Evolutionary conservation across 35 echinoderm and acorn worm species (phyloP), one percentile per base, ranked within the genome.

Genomic region (Lytechinus pictus): DNA sequence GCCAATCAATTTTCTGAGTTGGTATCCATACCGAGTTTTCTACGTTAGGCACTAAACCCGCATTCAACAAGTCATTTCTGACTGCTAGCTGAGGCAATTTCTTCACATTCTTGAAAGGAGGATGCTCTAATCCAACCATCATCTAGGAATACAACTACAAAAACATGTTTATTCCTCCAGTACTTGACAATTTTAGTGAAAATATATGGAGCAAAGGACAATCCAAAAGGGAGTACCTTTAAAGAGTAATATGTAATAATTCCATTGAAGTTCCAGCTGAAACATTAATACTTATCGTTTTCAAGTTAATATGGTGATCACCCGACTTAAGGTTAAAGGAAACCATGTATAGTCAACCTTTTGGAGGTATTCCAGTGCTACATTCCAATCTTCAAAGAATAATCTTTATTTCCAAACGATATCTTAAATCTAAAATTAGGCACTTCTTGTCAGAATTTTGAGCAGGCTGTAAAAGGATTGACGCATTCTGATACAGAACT

Each of bases 131-230:
- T 11, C 56, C 56, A 58, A 10, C 9, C 56, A 58, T 10, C 56
- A 58, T 58, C 56, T 58, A 58, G 13, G 9, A 58, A 4, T 11
- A 58, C n/a, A n/a, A n/a, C n/a, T n/a, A n/a, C 56, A 58, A 9
- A 58, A 9, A 10, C 9, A 58, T 10, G 1, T 58, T 58, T 58
- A 13, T 13, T 58, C 56, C 56, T 58, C 87, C 95, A 95, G n/a
- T 91, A n/a, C n/a, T 91, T 95, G 14, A 95, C 95, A 7, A 95
- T 94, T 53, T 96, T 90, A 44, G 96, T 96, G 91, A 96, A 96
- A 11, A 94, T 56, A 90, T 9, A 96, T 14, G 93, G 58, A 3
- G 95, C 93, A 19, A 93, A 55, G 27, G 86, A 94, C 1, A 96
- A 51, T 13, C 96, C 96, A 94, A 96, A 96, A 27, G 92, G 93